Evolutionary conservation across 2,888 invertebrate species (phyloP), one percentile per base, ranked within the genome.

Genomic region (Andrena bicolor): DNA sequence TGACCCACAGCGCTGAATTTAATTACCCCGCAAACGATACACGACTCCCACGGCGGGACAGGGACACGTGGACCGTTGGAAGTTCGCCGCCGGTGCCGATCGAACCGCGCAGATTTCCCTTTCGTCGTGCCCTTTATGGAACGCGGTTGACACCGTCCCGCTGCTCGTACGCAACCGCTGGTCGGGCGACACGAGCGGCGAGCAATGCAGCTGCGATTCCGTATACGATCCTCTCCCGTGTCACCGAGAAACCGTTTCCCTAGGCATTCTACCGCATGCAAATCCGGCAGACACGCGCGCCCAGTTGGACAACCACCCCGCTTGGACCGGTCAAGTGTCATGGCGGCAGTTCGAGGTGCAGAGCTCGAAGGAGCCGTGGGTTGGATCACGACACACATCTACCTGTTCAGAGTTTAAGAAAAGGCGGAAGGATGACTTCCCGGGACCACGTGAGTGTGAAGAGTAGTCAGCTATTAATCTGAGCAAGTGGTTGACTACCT

Each of bases 61-160:
- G 48, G 53, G 35, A 60, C 81, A 60, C 71, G 63, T 65, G 68
- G 41, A 72, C 53, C 51, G 58, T 58, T 71, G 72, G 66, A 78
- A 78, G 73, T 73, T 73, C 58, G 48, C 48, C 60, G 30, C 30
- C 56, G 60, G 63, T 64, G 69, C 41, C 76, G 71, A 78, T 76
- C 69, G 77, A 70, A 56, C 66, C 60, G 65, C 28, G 30, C 66
- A 77, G 82, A 78, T 83, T 83, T 83, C 83, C 82, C 83, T 83
- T 78, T 83, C 83, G 77, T 78, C 61, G 48, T 69, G 66, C 73
- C 76, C 73, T 73, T 82, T 71, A 69, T 76, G 72, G 76, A 51
- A 69, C 58, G 58, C 41, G 65, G n/a, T 53, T 61, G 53, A 72
- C 72, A 77, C 66, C n/a, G 76, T 66, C 32, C 28, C 56, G 66